phyloP scores from a whole-genome alignment of 2,888 invertebrate genomes.

The Drosophila niveifrons region DNA sequence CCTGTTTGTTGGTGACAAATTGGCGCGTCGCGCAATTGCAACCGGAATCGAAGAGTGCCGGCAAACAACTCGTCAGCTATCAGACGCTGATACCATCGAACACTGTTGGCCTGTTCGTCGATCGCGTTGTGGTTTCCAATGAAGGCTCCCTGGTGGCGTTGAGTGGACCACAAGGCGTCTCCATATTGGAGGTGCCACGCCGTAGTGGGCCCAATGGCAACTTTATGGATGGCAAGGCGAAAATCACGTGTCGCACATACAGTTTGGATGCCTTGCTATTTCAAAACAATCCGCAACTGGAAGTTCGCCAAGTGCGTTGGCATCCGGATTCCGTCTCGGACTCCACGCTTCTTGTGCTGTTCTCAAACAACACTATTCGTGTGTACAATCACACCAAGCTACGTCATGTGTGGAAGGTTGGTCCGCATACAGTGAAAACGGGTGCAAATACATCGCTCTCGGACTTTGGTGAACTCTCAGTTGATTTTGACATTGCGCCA shows the following conservation, averaged over 20 bases:
- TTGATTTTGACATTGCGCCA: slow-evolving; percentile 93
- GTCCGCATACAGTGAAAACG: slow-evolving; percentile 83
- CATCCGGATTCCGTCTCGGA: slow-evolving; percentile 93
- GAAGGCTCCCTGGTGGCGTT: slow-evolving; percentile 88
- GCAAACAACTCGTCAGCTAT: slow-evolving; percentile 71
- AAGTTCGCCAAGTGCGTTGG: slow-evolving; percentile 92
- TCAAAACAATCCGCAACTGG: slow-evolving; percentile 89
- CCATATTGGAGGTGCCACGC: slow-evolving; percentile 89
- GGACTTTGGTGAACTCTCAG: slow-evolving; percentile 93
- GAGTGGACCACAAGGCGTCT: slow-evolving; percentile 88
- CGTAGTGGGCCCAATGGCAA: slow-evolving; percentile 89
- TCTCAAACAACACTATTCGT: slow-evolving; percentile 94
- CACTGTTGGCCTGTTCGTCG: slow-evolving; percentile 89
- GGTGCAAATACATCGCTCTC: slow-evolving; percentile 63
- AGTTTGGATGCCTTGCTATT: slow-evolving; percentile 91
- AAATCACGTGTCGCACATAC: slow-evolving; percentile 87
- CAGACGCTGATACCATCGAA: slow-evolving; percentile 89
- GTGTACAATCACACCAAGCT: slow-evolving; percentile 85
- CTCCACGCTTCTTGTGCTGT: slow-evolving; percentile 91
- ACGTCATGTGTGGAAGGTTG: slow-evolving; percentile 86
- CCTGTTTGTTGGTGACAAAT: slow-evolving; percentile 87
- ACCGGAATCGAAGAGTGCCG: slow-evolving; percentile 39
- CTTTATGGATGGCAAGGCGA: slow-evolving; percentile 88
- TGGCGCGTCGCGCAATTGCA: slow-evolving; percentile 85
- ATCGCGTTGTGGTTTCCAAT: slow-evolving; percentile 88